A percentile compares a stretch with the other conserved stretches of the same genome.
These are phyloP conservation scores for Eupithecia abbreviata DNA, from an alignment of 2,888 invertebrate genomes.

Conservation along the genomic window DNA sequence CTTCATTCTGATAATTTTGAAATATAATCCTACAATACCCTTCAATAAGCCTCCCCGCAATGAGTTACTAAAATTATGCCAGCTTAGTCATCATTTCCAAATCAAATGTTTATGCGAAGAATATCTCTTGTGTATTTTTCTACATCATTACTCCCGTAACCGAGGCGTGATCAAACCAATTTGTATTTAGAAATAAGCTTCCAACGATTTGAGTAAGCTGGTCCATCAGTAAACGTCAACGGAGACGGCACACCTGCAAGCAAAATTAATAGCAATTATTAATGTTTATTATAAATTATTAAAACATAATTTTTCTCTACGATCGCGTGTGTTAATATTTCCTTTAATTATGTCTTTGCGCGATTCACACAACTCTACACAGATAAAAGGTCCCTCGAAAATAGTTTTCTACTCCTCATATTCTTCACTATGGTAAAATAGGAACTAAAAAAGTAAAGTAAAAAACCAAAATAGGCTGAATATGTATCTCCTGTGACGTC, in stretches of 20 bases:
- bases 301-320: not conserved
- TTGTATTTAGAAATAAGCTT: conserved; percentile 5
- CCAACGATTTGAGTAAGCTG: conserved; percentile 16
- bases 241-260: conserved; percentile 12
- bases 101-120: not conserved
- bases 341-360: not conserved
- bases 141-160: not conserved
- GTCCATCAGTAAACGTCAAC: conserved; percentile 11
- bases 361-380: not conserved
- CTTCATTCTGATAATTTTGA: not conserved
- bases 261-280: conserved; percentile 16
- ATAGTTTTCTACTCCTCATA: not conserved
- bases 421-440: not conserved
- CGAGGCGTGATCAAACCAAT: not conserved
- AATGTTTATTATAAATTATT: no score
- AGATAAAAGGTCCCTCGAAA: not conserved
- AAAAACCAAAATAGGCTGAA: not conserved
- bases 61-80: not conserved
- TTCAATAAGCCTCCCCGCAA: not conserved
- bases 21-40: not conserved
- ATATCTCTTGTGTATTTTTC: not conserved
- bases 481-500: not conserved
- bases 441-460: not conserved
- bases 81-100: not conserved
- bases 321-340: not conserved